These are phyloP conservation scores for Cottoperca gobio DNA, from an alignment of 2,797 vertebrate genomes.

Conservation along the genomic window DNA sequence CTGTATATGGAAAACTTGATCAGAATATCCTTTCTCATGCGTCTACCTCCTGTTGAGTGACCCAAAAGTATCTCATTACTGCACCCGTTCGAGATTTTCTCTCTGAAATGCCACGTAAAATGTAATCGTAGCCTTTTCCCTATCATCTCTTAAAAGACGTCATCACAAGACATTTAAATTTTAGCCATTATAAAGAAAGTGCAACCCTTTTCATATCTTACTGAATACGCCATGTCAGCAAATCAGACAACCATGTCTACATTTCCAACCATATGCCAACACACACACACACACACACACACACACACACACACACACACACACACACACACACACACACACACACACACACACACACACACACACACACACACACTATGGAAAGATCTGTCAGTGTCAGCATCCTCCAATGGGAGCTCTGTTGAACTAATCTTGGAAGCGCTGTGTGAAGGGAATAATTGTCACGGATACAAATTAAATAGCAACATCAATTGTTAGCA, in stretches of 20 bases:
- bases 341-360: not conserved
- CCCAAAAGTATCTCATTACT: conserved; percentile 27
- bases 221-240: conserved; percentile 42
- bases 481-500: conserved; percentile 68
- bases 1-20: not conserved
- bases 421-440: conserved; percentile 69
- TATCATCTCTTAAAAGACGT: conserved; percentile 3
- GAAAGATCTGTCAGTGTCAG: conserved; percentile 58
- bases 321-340: not conserved
- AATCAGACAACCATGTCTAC: conserved; percentile 23
- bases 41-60: conserved; percentile 24
- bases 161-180: not conserved
- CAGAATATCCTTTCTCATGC: conserved; percentile 20
- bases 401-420: conserved; percentile 50
- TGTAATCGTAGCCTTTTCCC: conserved; percentile 2
- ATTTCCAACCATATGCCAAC: conserved; percentile 18
- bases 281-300: conserved; percentile 41
- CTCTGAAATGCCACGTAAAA: not conserved
- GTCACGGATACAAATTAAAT: conserved; percentile 78
- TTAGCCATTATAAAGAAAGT: not conserved
- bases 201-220: not conserved
- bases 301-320: not conserved
- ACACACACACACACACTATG: conserved; percentile 1
- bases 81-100: conserved; percentile 8
- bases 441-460: conserved; percentile 72